These are phyloP conservation scores for Drosophila funebris DNA, from an alignment of 1,140 invertebrate genomes.

Conservation along the genomic window DNA sequence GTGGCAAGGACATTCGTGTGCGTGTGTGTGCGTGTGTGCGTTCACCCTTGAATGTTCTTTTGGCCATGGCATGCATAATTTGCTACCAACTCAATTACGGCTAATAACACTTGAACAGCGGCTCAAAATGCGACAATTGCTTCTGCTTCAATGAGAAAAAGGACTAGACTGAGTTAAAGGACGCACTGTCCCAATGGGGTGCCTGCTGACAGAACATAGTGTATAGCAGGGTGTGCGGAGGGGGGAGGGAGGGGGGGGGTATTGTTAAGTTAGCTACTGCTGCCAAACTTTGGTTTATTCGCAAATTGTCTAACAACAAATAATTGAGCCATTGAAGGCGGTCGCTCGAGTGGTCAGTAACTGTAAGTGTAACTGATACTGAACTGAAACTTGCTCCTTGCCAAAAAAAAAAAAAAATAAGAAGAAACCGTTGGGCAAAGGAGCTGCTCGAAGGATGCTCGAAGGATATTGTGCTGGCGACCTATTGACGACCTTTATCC, in stretches of 20 bases:
- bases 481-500: constrained; percentile 80
- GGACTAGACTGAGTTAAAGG: too few species aligned
- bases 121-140: constrained; percentile 9
- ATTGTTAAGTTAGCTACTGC: constrained; percentile 19
- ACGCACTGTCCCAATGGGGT: too few species aligned
- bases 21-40: neutral
- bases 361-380: constrained; percentile 57
- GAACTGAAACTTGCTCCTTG: constrained; percentile 66
- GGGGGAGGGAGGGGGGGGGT: neutral
- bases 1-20: neutral
- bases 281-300: constrained; percentile 51
- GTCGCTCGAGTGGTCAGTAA: constrained; percentile 64
- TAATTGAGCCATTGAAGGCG: constrained; percentile 79
- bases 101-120: constrained; percentile 45
- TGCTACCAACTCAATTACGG: constrained; percentile 45
- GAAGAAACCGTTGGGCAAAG: too few species aligned
- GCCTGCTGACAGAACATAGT: neutral
- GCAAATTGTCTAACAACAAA: constrained; percentile 53
- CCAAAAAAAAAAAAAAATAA: too few species aligned
- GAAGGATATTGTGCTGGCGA: constrained; percentile 50
- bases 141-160: constrained; percentile 12
- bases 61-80: constrained; percentile 47
- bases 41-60: constrained; percentile 1
- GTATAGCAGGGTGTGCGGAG: neutral
- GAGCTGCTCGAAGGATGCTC: constrained; percentile 12